phyloP scores from a whole-genome alignment of 2,113 vertebrate genomes.

The Phrynosoma blainvillii region DNA sequence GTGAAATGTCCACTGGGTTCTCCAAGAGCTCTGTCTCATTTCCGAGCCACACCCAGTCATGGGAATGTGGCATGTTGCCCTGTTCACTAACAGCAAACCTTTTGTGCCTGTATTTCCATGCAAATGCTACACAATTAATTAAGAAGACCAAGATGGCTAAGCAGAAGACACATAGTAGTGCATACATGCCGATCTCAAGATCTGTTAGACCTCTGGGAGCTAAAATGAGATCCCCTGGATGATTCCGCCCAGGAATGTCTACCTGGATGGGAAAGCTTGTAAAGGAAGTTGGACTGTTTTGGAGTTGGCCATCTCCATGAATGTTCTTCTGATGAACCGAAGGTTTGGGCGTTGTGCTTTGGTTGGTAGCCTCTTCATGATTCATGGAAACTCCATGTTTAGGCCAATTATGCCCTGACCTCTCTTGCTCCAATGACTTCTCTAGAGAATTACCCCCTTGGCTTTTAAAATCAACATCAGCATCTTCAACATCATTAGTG shows the following conservation, averaged over 20 bases:
- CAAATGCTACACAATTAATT: conserved; percentile 96
- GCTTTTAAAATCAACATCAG: conserved; percentile 75
- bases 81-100: conserved; percentile 90
- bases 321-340: conserved; percentile 75
- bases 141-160: conserved; percentile 96
- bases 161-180: conserved; percentile 95
- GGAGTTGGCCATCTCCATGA: conserved; percentile 75
- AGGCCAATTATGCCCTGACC: conserved; percentile 78
- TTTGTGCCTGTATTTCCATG: conserved; percentile 96
- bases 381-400: conserved; percentile 77
- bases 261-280: conserved; percentile 85
- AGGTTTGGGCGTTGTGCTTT: conserved; percentile 81
- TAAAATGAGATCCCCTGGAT: conserved; percentile 84
- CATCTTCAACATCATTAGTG: conserved; percentile 73
- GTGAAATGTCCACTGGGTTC: conserved; percentile 82
- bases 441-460: conserved; percentile 79
- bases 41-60: conserved; percentile 97
- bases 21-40: conserved; percentile 92
- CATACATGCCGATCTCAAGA: conserved; percentile 97
- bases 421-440: conserved; percentile 75
- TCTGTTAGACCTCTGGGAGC: conserved; percentile 88
- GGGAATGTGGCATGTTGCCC: conserved; percentile 93
- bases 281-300: conserved; percentile 77
- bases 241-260: conserved; percentile 77
- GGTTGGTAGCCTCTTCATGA: conserved; percentile 80